Conservation (phyloP, 2,113 vertebrate genomes). For the Chaetodon trifascialis region DNA sequence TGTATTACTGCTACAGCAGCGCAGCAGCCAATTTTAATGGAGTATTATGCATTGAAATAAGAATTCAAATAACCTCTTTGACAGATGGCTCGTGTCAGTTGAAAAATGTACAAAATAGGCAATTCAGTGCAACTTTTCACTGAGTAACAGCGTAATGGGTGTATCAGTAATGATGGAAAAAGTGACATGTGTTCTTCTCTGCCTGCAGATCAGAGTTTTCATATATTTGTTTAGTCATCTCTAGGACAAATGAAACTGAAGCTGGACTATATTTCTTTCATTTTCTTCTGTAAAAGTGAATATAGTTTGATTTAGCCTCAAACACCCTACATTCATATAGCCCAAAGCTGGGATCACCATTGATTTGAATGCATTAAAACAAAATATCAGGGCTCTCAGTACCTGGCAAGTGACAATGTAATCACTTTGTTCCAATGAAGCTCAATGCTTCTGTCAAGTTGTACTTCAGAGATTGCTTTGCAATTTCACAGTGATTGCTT, state of each 20-base stretch:
- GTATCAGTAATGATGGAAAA: background rate
- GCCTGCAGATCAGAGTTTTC: background rate
- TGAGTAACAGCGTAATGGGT: background rate
- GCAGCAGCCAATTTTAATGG: background rate
- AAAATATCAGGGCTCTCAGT: constrained; percentile 24
- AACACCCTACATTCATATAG: background rate
- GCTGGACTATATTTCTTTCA: background rate
- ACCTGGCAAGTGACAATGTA: constrained; percentile 61
- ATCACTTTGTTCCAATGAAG: constrained; percentile 62
- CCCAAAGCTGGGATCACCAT: constrained; percentile 20
- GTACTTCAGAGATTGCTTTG: constrained; percentile 74
- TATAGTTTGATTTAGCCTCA: constrained; percentile 12
- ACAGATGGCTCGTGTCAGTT: constrained; percentile 8
- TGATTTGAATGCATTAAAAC: constrained; percentile 51
- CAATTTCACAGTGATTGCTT: constrained; percentile 79
- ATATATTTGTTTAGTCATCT: background rate
- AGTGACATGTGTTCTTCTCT: constrained; percentile 4
- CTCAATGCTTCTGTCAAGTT: constrained; percentile 60
- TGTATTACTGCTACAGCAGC: background rate
- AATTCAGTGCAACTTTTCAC: background rate
- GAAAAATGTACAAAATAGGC: constrained; percentile 12
- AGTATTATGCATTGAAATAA: constrained; percentile 10
- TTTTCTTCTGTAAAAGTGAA: background rate
- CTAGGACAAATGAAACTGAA: background rate
- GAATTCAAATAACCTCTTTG: constrained; percentile 9